These are phyloP conservation scores for Halichoerus grypus DNA, from an alignment of 2,113 vertebrate genomes.

Conservation along the genomic window DNA sequence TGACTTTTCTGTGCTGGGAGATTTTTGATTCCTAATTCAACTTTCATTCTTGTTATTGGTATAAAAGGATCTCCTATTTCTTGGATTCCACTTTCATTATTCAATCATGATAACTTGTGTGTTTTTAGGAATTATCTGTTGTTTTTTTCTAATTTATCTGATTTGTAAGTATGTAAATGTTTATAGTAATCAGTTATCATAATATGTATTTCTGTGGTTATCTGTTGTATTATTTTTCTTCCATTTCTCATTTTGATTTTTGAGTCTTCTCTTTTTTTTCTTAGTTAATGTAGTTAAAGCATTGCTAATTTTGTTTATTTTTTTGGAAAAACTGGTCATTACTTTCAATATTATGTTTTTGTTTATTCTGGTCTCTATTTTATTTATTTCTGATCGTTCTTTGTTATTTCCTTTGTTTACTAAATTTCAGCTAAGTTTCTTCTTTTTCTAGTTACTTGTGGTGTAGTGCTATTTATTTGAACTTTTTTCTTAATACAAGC, in stretches of 20 bases:
- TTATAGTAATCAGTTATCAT: background rate
- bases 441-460: background rate
- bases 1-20: background rate
- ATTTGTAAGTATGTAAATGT: background rate
- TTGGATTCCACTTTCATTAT: background rate
- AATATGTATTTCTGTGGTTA: background rate
- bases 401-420: background rate
- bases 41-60: background rate
- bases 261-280: background rate
- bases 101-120: background rate
- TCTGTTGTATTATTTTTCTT: background rate
- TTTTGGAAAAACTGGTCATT: background rate
- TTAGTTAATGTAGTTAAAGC: background rate
- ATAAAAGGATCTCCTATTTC: background rate
- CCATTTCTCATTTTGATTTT: background rate
- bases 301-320: background rate
- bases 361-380: background rate
- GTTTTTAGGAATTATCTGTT: background rate
- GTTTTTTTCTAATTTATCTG: background rate
- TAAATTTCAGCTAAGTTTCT: background rate
- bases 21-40: background rate
- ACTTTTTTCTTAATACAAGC: background rate
- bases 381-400: background rate
- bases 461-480: background rate
- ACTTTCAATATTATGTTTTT: background rate